Percentiles rank a stretch among this genome's conserved stretches.
phyloP scores from a whole-genome alignment of 2,113 vertebrate species.

The Phalacrocorax aristotelis region DNA sequence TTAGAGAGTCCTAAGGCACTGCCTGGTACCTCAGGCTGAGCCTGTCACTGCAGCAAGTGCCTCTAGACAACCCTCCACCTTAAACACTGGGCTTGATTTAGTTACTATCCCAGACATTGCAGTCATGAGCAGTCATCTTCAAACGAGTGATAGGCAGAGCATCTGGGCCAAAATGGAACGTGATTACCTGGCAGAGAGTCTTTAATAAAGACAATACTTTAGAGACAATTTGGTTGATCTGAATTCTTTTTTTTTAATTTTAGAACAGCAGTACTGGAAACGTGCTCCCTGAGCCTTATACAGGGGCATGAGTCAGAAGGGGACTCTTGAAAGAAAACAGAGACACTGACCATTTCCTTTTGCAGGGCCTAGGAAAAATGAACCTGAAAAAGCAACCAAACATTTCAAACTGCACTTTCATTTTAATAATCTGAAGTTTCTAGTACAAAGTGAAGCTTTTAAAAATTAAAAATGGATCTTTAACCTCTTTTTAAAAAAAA shows the following conservation, averaged over 20 bases:
- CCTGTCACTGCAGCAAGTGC: constrained; percentile 4
- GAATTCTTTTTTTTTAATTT: neutral
- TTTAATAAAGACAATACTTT: constrained; percentile 48
- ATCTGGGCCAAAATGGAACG: neutral
- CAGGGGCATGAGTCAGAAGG: neutral
- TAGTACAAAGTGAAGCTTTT: neutral
- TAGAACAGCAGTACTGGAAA: constrained; percentile 16
- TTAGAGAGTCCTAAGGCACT: neutral
- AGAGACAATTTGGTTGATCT: neutral
- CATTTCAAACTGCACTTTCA: neutral
- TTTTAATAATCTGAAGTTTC: neutral
- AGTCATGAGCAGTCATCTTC: constrained; percentile 5
- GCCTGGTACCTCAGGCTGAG: neutral
- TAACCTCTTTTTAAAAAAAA: neutral
- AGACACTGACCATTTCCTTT: neutral
- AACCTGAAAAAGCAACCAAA: neutral
- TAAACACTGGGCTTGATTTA: neutral
- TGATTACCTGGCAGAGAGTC: neutral
- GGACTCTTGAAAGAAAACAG: neutral
- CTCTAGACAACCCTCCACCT: neutral
- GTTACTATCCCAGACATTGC: neutral
- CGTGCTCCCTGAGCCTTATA: neutral
- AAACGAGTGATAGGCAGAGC: neutral
- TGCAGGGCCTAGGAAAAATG: neutral
- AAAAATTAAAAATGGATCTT: neutral